phyloP scores from a whole-genome alignment of 2,113 vertebrate species.

The Urocynchramus pylzowi region DNA sequence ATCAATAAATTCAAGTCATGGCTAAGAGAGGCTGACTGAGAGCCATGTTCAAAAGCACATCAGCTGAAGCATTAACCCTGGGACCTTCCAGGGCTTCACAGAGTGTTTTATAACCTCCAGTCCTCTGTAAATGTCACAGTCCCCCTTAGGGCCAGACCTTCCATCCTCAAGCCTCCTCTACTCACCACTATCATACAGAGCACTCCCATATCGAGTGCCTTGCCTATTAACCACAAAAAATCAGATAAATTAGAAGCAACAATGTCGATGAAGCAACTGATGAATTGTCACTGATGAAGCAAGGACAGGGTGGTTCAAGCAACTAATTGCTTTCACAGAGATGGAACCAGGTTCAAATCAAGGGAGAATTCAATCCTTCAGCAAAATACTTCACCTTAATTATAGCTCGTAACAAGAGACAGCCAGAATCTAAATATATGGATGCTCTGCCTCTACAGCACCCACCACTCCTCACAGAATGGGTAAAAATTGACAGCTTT shows the following conservation, averaged over 20 bases:
- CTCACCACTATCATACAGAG: not conserved
- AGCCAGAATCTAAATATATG: conserved; percentile 6
- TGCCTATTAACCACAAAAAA: not conserved
- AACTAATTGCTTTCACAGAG: not conserved
- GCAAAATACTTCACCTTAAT: conserved; percentile 19
- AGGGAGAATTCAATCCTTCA: conserved; percentile 1
- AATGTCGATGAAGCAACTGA: not conserved
- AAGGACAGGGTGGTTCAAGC: not conserved
- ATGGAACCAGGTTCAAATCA: conserved; percentile 11
- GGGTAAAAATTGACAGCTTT: conserved; percentile 1
- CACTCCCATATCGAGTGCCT: not conserved
- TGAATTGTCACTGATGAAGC: not conserved
- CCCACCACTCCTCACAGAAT: not conserved
- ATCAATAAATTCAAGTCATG: not conserved
- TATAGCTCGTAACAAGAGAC: not conserved
- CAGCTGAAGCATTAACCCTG: not conserved
- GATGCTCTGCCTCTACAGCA: not conserved
- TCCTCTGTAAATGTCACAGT: not conserved
- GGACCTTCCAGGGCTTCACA: not conserved
- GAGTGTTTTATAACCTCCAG: not conserved
- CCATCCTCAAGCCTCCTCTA: not conserved
- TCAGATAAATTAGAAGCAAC: not conserved
- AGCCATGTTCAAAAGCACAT: not conserved
- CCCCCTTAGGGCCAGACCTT: not conserved
- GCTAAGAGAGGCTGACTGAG: not conserved